Base-by-base conservation (phyloP, 37 sponge, comb jelly and placozoan species). In the Lycopodina hypogea region DNA sequence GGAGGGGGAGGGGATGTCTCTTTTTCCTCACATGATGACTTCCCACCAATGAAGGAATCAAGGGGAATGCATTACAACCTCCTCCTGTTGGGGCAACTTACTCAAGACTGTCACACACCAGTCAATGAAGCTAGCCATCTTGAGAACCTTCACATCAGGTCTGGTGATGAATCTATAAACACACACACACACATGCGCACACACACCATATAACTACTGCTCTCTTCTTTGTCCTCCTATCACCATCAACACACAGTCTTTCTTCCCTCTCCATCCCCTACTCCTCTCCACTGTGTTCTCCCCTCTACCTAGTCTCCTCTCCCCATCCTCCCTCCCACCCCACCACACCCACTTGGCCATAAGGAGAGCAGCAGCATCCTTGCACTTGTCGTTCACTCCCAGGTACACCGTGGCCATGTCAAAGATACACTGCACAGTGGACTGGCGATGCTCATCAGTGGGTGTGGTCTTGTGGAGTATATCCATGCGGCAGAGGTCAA, bases 401-500 rank as follows among this genome's bases (percentile, higher is more conserved):
- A 98, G 56, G 83, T 95, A 95, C 24, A 89, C 78, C 56, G 90
- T 89, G 2, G 89, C 93, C 42, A 92, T 32, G 15, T 81, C 88
- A 29, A 94, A 32, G 52, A 97, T 92, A n/a, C 93, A 55, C 51
- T 94, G 89, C 36, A 91, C 79, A 0, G 80, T 84, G 42, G 74
- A 41, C 29, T 66, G 80, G 2, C 76, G 66, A 3, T 32, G 32
- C 21, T 35, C 37, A 34, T 35, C 38, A 28, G 28, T 28, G 29
- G 24, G 28, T 3, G 41, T n/a, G 21, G 52, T 57, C 30, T 50
- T 41, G 0, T 32, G 35, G 21, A 33, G 37, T 18, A 35, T 48
- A 67, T 98, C 99, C 85, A 98, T 81, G 29, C 91, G 91, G 39
- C 75, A 73, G 75, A 98, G 77, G 79, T 98, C 92, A 82, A 98